These are phyloP conservation scores for Ischnus inquisitorius DNA, from an alignment of 2,888 invertebrate species.

Conservation along the genomic window DNA sequence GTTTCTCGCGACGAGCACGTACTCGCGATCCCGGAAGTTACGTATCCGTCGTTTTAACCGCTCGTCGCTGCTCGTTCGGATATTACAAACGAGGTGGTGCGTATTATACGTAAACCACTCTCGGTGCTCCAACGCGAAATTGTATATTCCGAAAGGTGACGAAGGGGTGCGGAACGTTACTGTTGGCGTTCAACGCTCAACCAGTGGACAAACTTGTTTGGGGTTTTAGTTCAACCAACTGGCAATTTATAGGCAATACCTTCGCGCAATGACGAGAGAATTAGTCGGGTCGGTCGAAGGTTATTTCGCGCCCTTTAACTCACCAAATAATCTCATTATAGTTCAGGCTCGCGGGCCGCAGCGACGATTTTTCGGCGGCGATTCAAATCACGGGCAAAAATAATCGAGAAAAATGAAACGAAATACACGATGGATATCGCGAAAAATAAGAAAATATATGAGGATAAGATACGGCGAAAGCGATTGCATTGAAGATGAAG, in stretches of 20 bases:
- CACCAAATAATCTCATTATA: conserved; percentile 20
- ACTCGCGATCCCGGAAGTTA: conserved; percentile 36
- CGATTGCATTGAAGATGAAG: conserved; percentile 1
- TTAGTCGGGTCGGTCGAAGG: not conserved
- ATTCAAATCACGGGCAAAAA: not conserved
- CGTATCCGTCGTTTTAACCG: conserved; percentile 46
- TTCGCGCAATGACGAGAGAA: not conserved
- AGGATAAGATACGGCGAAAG: not conserved
- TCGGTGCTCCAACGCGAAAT: not conserved
- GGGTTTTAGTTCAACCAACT: conserved; percentile 1
- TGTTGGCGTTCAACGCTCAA: not conserved
- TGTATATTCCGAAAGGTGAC: conserved; percentile 1
- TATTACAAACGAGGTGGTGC: conserved; percentile 39
- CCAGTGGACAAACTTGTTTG: conserved; percentile 3
- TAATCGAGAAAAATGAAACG: not conserved
- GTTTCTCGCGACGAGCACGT: conserved; percentile 30
- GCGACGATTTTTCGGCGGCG: not conserved
- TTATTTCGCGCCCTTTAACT: not conserved
- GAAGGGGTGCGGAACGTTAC: not conserved
- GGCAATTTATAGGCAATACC: not conserved
- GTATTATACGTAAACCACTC: not conserved
- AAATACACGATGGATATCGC: not conserved
- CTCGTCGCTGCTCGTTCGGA: conserved; percentile 19
- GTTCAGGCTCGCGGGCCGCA: not conserved
- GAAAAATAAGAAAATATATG: not conserved